Conservation (phyloP, 2,113 vertebrate species). For the Buteo buteo region DNA sequence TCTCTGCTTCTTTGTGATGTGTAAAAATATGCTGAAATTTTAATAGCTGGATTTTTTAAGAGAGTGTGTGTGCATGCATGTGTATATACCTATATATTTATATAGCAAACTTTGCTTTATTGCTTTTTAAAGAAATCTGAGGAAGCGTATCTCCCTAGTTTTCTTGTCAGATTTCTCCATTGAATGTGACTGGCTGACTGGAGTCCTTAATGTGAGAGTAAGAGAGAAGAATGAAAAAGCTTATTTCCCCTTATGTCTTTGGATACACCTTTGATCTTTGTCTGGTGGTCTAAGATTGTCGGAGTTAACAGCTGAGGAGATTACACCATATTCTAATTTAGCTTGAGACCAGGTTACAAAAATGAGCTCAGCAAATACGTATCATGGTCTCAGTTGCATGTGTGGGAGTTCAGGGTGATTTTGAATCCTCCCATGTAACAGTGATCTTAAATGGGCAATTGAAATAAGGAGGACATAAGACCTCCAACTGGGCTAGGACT, state of each 20-base stretch:
- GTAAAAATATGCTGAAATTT: background rate
- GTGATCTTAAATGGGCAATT: background rate
- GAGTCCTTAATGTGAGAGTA: background rate
- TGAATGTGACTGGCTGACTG: background rate
- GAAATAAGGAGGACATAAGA: background rate
- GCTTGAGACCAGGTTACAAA: background rate
- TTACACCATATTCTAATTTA: background rate
- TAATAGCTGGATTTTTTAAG: background rate
- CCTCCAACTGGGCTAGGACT: background rate
- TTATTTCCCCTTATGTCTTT: background rate
- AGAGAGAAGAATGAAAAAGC: background rate
- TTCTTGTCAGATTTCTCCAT: background rate
- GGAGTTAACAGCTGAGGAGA: background rate
- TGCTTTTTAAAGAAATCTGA: background rate
- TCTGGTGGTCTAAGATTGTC: background rate
- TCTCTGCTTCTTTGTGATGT: background rate
- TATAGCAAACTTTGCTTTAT: background rate
- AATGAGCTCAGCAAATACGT: background rate
- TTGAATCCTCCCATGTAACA: background rate
- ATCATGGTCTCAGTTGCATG: background rate
- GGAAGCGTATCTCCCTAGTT: background rate
- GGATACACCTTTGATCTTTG: background rate
- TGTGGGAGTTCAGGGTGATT: background rate
- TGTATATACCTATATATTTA: background rate
- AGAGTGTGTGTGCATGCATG: fast-evolving